A percentile compares a stretch with the other conserved stretches of the same genome.
phyloP scores from a whole-genome alignment of 2,888 invertebrate species.

The Ptilodon capucinus region DNA sequence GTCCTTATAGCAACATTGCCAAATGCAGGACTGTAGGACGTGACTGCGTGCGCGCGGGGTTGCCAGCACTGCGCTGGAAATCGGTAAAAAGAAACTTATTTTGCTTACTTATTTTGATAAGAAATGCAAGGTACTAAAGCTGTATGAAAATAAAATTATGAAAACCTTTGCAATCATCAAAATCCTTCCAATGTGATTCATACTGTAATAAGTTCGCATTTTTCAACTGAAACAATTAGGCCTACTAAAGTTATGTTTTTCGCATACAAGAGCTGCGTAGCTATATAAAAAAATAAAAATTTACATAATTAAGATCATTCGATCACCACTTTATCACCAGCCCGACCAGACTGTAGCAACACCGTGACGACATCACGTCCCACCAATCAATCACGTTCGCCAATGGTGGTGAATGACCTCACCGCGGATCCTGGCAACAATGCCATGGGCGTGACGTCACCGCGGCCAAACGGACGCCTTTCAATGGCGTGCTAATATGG shows the following conservation, averaged over 20 bases:
- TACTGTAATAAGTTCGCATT: too few species aligned
- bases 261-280: too few species aligned
- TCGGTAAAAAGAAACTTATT: too few species aligned
- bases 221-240: too few species aligned
- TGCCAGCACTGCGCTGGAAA: neutral
- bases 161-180: too few species aligned
- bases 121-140: too few species aligned
- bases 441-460: constrained; percentile 50
- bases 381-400: constrained; percentile 53
- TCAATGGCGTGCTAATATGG: constrained; percentile 36
- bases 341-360: neutral
- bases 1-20: constrained; percentile 36
- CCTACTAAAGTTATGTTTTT: too few species aligned
- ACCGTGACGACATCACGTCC: constrained; percentile 43
- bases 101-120: too few species aligned
- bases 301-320: too few species aligned
- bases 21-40: constrained; percentile 33
- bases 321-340: neutral
- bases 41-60: constrained; percentile 14
- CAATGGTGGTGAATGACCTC: constrained; percentile 66
- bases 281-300: too few species aligned
- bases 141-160: too few species aligned
- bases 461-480: constrained; percentile 27
- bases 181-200: too few species aligned
- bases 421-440: constrained; percentile 43